Evolutionary conservation across 2,797 vertebrate species (phyloP).

Genomic region (Cuniculus paca): DNA sequence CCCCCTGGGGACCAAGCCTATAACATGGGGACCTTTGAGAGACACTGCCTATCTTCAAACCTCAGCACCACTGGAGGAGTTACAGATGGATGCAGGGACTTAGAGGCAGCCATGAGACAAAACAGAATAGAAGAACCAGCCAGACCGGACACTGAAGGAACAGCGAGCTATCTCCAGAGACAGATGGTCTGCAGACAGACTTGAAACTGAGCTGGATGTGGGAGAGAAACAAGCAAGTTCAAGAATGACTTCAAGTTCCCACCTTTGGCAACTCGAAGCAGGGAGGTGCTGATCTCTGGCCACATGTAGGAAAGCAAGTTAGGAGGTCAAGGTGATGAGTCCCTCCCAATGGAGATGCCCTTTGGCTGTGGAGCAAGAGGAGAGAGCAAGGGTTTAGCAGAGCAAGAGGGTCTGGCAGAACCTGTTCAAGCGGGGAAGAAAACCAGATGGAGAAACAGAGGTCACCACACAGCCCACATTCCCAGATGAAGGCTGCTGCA

Average conservation of each 20-base stretch:
- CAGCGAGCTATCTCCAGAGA: background rate
- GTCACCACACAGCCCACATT: background rate
- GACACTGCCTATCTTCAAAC: background rate
- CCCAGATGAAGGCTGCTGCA: background rate
- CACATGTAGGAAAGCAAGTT: background rate
- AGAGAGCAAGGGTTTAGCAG: background rate
- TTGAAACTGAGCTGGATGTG: fast-evolving
- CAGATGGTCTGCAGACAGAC: background rate
- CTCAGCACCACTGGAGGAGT: too few species aligned
- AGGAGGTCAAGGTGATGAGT: background rate
- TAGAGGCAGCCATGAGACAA: too few species aligned
- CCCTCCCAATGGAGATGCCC: background rate
- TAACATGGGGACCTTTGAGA: background rate
- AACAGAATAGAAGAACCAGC: background rate
- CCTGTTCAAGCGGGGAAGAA: background rate
- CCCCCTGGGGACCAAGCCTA: background rate
- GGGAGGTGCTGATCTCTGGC: background rate
- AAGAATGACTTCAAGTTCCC: too few species aligned
- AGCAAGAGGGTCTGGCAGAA: background rate
- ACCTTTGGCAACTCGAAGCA: background rate
- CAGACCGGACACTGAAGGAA: background rate
- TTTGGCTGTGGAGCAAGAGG: background rate
- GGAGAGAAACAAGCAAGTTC: background rate
- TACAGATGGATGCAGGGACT: background rate
- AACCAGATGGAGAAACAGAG: background rate